Base-by-base conservation (phyloP, 2,113 vertebrate species). In the Scophthalmus maximus region DNA sequence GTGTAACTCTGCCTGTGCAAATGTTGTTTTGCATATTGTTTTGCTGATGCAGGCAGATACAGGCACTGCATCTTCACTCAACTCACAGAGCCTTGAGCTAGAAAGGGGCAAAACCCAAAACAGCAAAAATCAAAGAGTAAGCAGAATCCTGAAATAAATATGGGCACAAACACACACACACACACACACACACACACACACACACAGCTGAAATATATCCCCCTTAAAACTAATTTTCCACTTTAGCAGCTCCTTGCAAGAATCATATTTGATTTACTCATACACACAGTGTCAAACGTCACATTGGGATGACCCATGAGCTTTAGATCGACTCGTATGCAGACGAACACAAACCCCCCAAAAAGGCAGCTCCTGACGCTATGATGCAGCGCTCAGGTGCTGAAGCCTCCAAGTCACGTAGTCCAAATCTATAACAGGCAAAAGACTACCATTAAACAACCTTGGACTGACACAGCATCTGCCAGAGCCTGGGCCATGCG, bases 111-210 rank as follows among this genome's bases (percentile, higher is more conserved):
- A 77, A 81, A 70, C 72, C 58, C 62, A 64, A 88, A 85, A 85
- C 56, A 60, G 73, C 3, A 1, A 49, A 82, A 89, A 86, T 83
- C 67, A 73, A 85, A 87, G 84, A 34, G 78, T 86, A 85, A 87
- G 88, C 86, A 88, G 50, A 91, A 87, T 68, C 82, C 72, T 49
- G 81, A 81, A 86, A 84, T 90, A 87, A 87, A 85, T 74, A 60
- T 27, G 29, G 65, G 64, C 66, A 68, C 81, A 87, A 62, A 79
- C 17, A 32, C 40, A 34, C 58, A 44, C 56, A 68, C 30, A 34
- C 65, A 79, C 17, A 32, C 40, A 34, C 58, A 44, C 56, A 68
- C 30, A 34, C n/a, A 87, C 65, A 79, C 17, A 32, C 40, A 34
- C 58, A 44, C 56, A 68, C 30, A 34, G 60, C 63, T 6, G 22